Evolutionary conservation across 2,888 invertebrate genomes (phyloP).

Genomic region (Spialia ferax): DNA sequence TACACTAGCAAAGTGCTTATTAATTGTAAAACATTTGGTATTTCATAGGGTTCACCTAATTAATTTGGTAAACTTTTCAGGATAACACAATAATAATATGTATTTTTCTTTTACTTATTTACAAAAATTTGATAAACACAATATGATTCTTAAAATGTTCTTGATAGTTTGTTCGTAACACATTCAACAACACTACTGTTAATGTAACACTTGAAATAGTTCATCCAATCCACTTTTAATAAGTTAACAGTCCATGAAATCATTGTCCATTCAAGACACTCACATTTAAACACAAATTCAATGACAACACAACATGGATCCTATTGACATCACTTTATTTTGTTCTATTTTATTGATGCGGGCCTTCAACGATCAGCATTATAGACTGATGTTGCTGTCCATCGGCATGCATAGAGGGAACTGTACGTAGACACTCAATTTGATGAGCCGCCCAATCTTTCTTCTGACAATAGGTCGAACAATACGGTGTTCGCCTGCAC

Average conservation of each 20-base stretch:
- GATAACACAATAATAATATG: not conserved
- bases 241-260: not conserved
- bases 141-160: not conserved
- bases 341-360: constrained; percentile 77
- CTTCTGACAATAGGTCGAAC: constrained; percentile 96
- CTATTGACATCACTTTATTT: not conserved
- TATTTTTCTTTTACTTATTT: not conserved
- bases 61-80: not conserved
- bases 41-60: not conserved
- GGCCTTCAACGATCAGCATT: constrained; percentile 94
- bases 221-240: not conserved
- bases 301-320: not conserved
- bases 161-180: not conserved
- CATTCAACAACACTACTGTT: not conserved
- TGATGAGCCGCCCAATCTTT: constrained; percentile 96
- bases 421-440: constrained; percentile 92
- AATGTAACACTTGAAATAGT: not conserved
- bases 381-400: constrained; percentile 89
- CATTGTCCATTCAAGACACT: not conserved
- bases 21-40: not conserved
- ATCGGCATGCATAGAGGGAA: constrained; percentile 81
- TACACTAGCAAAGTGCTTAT: not conserved
- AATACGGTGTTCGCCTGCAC: constrained; percentile 95
- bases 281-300: not conserved
- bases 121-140: not conserved